These are phyloP conservation scores for Eledone cirrhosa DNA, from an alignment of 2,888 invertebrate species.

Conservation along the genomic window DNA sequence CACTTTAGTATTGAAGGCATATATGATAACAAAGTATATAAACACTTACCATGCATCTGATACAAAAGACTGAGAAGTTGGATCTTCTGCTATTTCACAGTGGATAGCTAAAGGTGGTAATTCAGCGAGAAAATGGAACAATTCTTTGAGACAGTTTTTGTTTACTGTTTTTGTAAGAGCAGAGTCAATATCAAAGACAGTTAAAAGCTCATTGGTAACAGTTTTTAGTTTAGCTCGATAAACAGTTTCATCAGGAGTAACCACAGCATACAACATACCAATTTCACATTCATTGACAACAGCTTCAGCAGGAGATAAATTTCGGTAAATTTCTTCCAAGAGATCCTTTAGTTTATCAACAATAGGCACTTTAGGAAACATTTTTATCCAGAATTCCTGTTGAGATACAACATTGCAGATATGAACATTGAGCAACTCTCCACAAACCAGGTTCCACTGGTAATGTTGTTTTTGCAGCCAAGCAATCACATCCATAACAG, in stretches of 20 bases:
- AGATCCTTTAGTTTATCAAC: background rate
- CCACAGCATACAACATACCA: constrained; percentile 16
- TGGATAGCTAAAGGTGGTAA: constrained; percentile 10
- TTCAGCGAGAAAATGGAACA: background rate
- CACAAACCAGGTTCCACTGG: background rate
- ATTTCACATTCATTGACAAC: background rate
- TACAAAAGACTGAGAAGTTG: background rate
- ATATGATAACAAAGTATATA: no score
- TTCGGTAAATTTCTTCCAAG: background rate
- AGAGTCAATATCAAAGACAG: constrained; percentile 1
- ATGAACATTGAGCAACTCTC: background rate
- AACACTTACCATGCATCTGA: constrained; percentile 13
- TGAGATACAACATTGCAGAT: background rate
- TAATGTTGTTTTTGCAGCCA: background rate
- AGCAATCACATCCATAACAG: background rate
- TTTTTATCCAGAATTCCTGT: constrained; percentile 9
- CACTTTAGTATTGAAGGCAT: no score
- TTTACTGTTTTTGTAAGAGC: background rate
- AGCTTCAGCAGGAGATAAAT: background rate
- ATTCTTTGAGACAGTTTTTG: background rate
- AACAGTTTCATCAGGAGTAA: background rate
- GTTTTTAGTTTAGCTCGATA: constrained; percentile 4
- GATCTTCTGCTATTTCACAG: background rate
- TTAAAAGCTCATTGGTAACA: background rate
- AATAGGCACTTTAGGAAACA: constrained; percentile 8